Evolutionary conservation across 2,797 vertebrate genomes (phyloP).

Genomic region (Somateria mollissima): DNA sequence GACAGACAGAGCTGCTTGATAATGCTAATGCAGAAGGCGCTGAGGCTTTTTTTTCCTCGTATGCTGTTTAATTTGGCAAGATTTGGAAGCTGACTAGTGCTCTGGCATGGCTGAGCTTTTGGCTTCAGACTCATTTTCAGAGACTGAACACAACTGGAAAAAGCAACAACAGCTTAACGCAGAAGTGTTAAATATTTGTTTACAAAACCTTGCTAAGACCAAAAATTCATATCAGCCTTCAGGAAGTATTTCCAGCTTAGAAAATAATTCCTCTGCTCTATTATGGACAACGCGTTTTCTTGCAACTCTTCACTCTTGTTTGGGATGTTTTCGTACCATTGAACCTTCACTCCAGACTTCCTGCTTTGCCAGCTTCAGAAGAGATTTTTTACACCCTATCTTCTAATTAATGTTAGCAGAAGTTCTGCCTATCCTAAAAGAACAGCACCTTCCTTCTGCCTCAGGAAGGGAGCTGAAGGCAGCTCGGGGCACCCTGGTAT

Average conservation of each 20-base stretch:
- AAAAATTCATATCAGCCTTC: background rate
- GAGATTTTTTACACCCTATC: slow-evolving; percentile 42
- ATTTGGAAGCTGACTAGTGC: fast-evolving
- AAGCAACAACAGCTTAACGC: background rate
- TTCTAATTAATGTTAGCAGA: slow-evolving; percentile 17
- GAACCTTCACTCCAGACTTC: slow-evolving; percentile 67
- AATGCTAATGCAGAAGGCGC: background rate
- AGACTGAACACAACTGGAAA: background rate
- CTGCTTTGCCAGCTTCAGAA: slow-evolving; percentile 79
- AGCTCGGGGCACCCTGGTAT: slow-evolving; percentile 28
- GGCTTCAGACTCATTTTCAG: background rate
- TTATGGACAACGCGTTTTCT: slow-evolving; percentile 58
- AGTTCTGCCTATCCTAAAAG: slow-evolving; percentile 46
- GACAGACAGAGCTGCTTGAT: background rate
- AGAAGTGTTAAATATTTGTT: background rate
- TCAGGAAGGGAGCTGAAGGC: slow-evolving; percentile 21
- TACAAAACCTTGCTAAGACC: background rate
- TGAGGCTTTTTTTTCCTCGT: fast-evolving
- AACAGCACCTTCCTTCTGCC: slow-evolving; percentile 18
- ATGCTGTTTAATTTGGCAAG: fast-evolving
- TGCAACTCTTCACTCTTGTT: slow-evolving; percentile 31
- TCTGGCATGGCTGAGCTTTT: fast-evolving
- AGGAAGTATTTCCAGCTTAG: slow-evolving; percentile 37
- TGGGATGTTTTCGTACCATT: slow-evolving; percentile 51
- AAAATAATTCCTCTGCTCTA: slow-evolving; percentile 58